Percentiles rank a stretch among this genome's conserved stretches.
Evolutionary conservation across 1,140 invertebrate species (phyloP).

Genomic region (Sinonovacula constricta): DNA sequence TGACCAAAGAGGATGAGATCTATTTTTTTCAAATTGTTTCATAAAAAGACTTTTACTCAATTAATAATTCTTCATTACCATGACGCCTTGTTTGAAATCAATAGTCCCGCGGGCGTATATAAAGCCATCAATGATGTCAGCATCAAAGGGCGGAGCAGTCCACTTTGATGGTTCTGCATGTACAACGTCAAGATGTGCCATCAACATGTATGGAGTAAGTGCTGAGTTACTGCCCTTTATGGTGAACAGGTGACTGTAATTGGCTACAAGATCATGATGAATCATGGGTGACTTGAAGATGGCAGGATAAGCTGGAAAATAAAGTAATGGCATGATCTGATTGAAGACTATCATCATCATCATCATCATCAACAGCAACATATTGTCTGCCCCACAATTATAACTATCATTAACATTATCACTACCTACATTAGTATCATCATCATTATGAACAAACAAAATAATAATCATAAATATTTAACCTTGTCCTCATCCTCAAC

Average conservation of each 20-base stretch:
- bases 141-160: slow-evolving; percentile 81
- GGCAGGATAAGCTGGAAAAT: slow-evolving; percentile 78
- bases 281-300: slow-evolving; percentile 78
- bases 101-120: slow-evolving; percentile 82
- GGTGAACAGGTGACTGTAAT: slow-evolving; percentile 80
- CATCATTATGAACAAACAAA: background rate
- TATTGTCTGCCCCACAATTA: background rate
- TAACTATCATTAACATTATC: background rate
- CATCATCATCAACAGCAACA: background rate
- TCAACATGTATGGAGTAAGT: slow-evolving; percentile 81
- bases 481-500: background rate
- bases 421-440: background rate
- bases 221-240: slow-evolving; percentile 71
- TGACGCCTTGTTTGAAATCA: slow-evolving; percentile 81
- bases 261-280: slow-evolving; percentile 78
- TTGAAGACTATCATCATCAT: background rate
- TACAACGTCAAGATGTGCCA: slow-evolving; percentile 82
- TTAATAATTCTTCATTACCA: slow-evolving; percentile 78
- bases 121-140: slow-evolving; percentile 78
- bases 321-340: slow-evolving; percentile 19
- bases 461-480: background rate
- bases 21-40: background rate
- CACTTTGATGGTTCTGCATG: slow-evolving; percentile 80
- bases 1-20: background rate
- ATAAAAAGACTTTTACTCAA: background rate